phyloP scores from a whole-genome alignment of 1,140 invertebrate genomes.

The Anthonomus grandis region DNA sequence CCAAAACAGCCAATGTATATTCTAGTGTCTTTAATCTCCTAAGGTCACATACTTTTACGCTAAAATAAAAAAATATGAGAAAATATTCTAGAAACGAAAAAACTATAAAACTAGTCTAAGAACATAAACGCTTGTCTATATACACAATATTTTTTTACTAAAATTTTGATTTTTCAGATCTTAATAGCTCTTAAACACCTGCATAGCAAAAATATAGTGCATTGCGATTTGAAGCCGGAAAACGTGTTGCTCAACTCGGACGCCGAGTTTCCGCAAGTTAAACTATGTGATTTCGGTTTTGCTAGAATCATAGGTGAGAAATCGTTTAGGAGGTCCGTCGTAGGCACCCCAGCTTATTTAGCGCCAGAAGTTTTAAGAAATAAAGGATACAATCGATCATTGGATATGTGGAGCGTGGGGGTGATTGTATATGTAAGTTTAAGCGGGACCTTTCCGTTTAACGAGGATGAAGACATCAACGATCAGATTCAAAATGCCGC shows the following conservation, averaged over 20 bases:
- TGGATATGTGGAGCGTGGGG: conserved; percentile 99
- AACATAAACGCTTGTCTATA: too few species aligned
- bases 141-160: too few species aligned
- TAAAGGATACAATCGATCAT: conserved; percentile 96
- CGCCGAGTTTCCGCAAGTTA: conserved; percentile 95
- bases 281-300: conserved; percentile 98
- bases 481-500: conserved; percentile 99
- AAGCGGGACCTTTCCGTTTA: conserved; percentile 98
- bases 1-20: too few species aligned
- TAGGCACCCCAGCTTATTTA: conserved; percentile 97
- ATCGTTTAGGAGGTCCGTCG: conserved; percentile 94
- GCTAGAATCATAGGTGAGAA: conserved; percentile 98
- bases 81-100: too few species aligned
- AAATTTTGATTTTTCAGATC: too few species aligned
- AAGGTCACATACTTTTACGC: too few species aligned
- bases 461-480: conserved; percentile 99
- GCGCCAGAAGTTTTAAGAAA: conserved; percentile 98
- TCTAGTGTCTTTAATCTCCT: too few species aligned
- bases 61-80: too few species aligned
- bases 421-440: conserved; percentile 97
- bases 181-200: conserved; percentile 93
- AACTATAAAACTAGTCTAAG: too few species aligned
- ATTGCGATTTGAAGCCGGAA: conserved; percentile 98
- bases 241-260: conserved; percentile 94
- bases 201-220: conserved; percentile 97